Evolutionary conservation across 2,113 vertebrate genomes (phyloP).

Genomic region (Epinephelus fuscoguttatus): DNA sequence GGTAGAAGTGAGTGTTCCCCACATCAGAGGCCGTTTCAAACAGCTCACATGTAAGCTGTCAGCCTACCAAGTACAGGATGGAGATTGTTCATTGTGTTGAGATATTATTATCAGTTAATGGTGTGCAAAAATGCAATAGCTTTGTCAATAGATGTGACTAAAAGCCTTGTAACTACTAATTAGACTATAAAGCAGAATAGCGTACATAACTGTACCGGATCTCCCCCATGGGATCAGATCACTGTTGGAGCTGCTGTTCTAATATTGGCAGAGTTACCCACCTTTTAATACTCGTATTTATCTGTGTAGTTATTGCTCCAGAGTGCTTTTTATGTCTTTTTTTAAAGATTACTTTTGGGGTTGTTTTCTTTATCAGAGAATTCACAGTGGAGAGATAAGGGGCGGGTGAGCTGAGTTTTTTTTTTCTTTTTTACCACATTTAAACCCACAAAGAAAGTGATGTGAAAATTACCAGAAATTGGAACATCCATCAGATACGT

Average conservation of each 20-base stretch:
- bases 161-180: conserved; percentile 54
- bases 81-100: not conserved
- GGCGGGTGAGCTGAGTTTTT: not conserved
- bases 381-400: conserved; percentile 25
- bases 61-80: conserved; percentile 6
- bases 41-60: not conserved
- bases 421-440: not conserved
- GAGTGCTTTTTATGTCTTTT: conserved; percentile 23
- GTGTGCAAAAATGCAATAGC: conserved; percentile 5
- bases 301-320: conserved; percentile 22
- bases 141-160: conserved; percentile 48
- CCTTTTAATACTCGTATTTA: conserved; percentile 37
- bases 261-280: conserved; percentile 50
- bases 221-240: conserved; percentile 47
- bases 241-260: conserved; percentile 43
- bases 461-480: not conserved
- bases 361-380: conserved; percentile 39
- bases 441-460: not conserved
- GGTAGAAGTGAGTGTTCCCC: not conserved
- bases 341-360: conserved; percentile 18
- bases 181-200: conserved; percentile 51
- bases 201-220: conserved; percentile 42
- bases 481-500: not conserved
- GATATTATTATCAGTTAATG: conserved; percentile 32
- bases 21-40: conserved; percentile 1